Base-by-base conservation (phyloP, 2,888 invertebrate species). In the Hyposoter didymator region DNA sequence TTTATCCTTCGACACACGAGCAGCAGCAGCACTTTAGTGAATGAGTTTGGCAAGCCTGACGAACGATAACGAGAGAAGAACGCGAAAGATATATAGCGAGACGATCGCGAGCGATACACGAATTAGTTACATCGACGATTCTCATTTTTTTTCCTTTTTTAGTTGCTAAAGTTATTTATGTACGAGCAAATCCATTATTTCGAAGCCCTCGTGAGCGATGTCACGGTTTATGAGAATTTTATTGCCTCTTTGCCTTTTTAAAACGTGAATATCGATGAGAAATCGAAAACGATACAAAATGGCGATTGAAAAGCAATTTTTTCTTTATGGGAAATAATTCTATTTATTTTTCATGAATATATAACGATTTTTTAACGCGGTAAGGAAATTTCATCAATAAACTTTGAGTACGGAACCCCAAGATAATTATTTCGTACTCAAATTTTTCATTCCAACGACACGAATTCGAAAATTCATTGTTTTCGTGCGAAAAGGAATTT, bases 11-110 rank as follows among this genome's bases (percentile, higher is more conserved):
- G 22, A 8, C n/a, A 17, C 49, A 52, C 66, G 39, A 66, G 52
- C n/a, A n/a, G n/a, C n/a, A n/a, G n/a, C n/a, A n/a, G n/a, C 19
- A 39, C 39, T 66, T 66, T 39, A 8, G 22, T 19, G 17, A 66
- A 78, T 19, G 78, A 78, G 35, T 74, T 74, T 32, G 52, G n/a
- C 28, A 22, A 39, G 67, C 35, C 17, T 35, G 35, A 76, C n/a
- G 66, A 67, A 78, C 66, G 52, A 78, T 39, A 76, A 76, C 28
- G 45, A 52, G 35, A 66, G 35, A 49, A 52, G 59, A 59, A 59
- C 4, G 14, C 45, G 32, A 39, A 4, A 49, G 14, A 49, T 39
- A 52, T 43, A 49, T 49, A 8, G 32, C 35, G 17, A 17, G 39
- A 10, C 39, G 39, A 39, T 39, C 39, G 10, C 17, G 19, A 19